Conservation (phyloP, 2,797 vertebrate genomes). For the Pseudochirops corinnae region DNA sequence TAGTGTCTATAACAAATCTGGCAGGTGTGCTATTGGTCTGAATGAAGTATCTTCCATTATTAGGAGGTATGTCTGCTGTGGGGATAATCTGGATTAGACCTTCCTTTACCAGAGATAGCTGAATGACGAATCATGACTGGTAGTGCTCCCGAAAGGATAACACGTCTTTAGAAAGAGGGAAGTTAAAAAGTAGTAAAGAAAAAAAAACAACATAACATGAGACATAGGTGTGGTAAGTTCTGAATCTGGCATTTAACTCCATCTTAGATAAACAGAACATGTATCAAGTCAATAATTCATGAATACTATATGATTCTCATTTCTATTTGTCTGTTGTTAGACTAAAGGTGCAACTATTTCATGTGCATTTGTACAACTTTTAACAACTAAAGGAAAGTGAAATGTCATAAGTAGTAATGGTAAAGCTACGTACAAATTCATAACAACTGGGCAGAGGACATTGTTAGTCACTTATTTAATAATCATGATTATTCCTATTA, state of each 20-base stretch:
- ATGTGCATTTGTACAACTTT: too few relatives aligned
- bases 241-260: slow-evolving; percentile 2
- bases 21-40: not conserved
- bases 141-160: not conserved
- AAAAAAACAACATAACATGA: slow-evolving; percentile 19
- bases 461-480: too few relatives aligned
- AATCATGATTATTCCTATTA: too few relatives aligned
- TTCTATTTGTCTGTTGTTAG: too few relatives aligned
- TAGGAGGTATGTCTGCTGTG: not conserved
- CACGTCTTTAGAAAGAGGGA: not conserved
- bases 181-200: not conserved
- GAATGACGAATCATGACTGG: not conserved
- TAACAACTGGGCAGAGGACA: too few relatives aligned
- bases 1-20: not conserved
- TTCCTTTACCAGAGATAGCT: slow-evolving; percentile 15
- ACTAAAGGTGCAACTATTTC: too few relatives aligned
- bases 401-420: too few relatives aligned
- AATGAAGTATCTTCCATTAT: not conserved
- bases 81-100: not conserved
- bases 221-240: slow-evolving; percentile 21
- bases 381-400: too few relatives aligned
- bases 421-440: too few relatives aligned
- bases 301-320: not conserved
- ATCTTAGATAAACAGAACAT: slow-evolving; percentile 31
- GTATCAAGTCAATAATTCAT: slow-evolving; percentile 14